Conservation (phyloP, 1,140 invertebrate genomes). For the Aphelenchoides besseyi region DNA sequence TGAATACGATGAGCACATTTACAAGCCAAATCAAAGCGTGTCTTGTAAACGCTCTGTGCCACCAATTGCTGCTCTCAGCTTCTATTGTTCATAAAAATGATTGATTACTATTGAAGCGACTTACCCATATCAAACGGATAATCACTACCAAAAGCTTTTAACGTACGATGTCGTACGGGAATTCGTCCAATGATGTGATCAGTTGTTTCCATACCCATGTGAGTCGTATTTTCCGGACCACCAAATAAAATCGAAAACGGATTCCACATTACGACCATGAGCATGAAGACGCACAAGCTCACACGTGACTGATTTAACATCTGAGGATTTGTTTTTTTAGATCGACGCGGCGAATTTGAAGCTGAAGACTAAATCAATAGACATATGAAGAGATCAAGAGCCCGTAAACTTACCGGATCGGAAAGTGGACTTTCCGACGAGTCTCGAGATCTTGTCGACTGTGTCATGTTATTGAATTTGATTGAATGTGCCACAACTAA, state of each 20-base stretch:
- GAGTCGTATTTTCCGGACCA: background rate
- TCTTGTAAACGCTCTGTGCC: constrained; percentile 16
- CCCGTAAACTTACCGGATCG: background rate
- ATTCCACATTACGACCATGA: constrained; percentile 43
- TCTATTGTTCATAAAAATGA: constrained; percentile 13
- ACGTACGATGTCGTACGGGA: constrained; percentile 26
- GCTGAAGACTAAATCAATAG: background rate
- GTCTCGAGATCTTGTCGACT: background rate
- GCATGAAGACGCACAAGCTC: constrained; percentile 50
- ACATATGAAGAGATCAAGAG: constrained; percentile 9
- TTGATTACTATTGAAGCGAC: background rate
- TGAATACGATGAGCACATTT: constrained; percentile 39
- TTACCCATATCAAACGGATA: constrained; percentile 25
- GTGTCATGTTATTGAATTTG: constrained; percentile 22
- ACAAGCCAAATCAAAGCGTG: constrained; percentile 42
- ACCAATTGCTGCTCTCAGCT: constrained; percentile 11
- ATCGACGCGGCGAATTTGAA: constrained; percentile 11
- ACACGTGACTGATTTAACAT: constrained; percentile 39
- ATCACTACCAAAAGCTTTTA: constrained; percentile 27
- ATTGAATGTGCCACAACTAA: constrained; percentile 13
- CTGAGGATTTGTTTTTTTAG: constrained; percentile 17
- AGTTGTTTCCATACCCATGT: background rate
- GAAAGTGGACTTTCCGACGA: constrained; percentile 33
- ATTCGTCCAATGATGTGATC: constrained; percentile 14
- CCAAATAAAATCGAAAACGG: constrained; percentile 40